Conservation (phyloP, 30 jellyfish, hydroid and myxozoan species). For the Haliclystus octoradiatus region DNA sequence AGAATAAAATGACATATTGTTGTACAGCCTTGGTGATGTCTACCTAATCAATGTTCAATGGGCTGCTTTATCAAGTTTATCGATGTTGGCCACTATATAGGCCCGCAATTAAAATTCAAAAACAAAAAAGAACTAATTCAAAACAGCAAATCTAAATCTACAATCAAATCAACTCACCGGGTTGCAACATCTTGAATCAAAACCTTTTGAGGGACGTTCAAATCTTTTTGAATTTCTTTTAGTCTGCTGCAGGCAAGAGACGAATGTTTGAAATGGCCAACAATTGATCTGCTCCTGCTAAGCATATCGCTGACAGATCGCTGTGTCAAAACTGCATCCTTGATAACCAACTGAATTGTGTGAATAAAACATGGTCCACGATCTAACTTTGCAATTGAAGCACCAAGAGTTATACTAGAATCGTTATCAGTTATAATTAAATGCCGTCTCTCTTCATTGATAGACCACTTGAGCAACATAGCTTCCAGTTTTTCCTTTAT, state of each 20-base stretch:
- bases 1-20: too few species aligned
- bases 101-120: too few species aligned
- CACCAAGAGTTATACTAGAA: conserved; percentile 34
- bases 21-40: too few species aligned
- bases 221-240: conserved; percentile 34
- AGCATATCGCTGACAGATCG: conserved; percentile 38
- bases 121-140: too few species aligned
- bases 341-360: conserved; percentile 19
- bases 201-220: not conserved
- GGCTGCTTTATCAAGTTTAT: too few species aligned
- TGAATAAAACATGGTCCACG: conserved; percentile 47
- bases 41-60: too few species aligned
- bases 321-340: conserved; percentile 32
- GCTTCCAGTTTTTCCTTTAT: conserved; percentile 24
- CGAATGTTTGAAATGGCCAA: conserved; percentile 52
- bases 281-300: conserved; percentile 32
- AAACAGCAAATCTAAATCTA: too few species aligned
- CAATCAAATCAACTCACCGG: not conserved
- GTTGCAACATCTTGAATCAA: not conserved
- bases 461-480: conserved; percentile 40
- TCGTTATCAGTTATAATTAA: conserved; percentile 62
- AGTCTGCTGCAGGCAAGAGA: conserved; percentile 55
- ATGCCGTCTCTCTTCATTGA: conserved; percentile 35
- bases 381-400: conserved; percentile 27
- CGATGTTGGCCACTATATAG: too few species aligned